phyloP scores from a whole-genome alignment of 2,113 vertebrate genomes.

The Girardinichthys multiradiatus region DNA sequence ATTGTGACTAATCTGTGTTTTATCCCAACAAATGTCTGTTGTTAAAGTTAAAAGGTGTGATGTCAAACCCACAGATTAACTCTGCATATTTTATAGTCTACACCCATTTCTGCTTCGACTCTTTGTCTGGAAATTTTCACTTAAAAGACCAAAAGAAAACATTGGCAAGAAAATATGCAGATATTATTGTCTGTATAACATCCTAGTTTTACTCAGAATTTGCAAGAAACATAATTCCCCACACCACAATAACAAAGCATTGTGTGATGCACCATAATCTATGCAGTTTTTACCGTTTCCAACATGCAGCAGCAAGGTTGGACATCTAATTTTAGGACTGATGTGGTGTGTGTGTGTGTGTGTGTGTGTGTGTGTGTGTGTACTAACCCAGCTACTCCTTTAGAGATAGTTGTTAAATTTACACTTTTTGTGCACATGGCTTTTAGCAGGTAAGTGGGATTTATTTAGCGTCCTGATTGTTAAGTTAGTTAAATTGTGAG shows the following conservation, averaged over 20 bases:
- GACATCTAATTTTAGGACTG: constrained; percentile 18
- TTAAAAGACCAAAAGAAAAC: background rate
- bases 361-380: no score
- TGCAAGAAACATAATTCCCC: background rate
- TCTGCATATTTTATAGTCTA: constrained; percentile 38
- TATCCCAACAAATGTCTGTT: background rate
- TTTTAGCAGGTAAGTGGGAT: constrained; percentile 10
- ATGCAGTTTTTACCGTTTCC: constrained; percentile 23
- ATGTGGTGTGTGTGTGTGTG: constrained; percentile 24
- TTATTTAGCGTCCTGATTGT: background rate
- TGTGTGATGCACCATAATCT: background rate
- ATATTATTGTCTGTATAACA: constrained; percentile 1
- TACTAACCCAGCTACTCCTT: background rate
- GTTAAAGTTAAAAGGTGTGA: background rate
- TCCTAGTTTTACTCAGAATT: background rate
- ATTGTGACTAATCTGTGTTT: background rate
- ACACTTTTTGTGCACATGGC: background rate
- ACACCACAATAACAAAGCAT: background rate
- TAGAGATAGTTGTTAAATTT: constrained; percentile 1
- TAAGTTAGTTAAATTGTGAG: background rate
- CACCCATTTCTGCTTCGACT: background rate
- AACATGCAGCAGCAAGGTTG: constrained; percentile 54
- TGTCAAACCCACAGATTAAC: background rate
- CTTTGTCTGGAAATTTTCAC: background rate
- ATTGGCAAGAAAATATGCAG: constrained; percentile 30